Evolutionary conservation across 2,888 invertebrate genomes (phyloP), one percentile per base, ranked within the genome.

Genomic region (Papilio gigon): DNA sequence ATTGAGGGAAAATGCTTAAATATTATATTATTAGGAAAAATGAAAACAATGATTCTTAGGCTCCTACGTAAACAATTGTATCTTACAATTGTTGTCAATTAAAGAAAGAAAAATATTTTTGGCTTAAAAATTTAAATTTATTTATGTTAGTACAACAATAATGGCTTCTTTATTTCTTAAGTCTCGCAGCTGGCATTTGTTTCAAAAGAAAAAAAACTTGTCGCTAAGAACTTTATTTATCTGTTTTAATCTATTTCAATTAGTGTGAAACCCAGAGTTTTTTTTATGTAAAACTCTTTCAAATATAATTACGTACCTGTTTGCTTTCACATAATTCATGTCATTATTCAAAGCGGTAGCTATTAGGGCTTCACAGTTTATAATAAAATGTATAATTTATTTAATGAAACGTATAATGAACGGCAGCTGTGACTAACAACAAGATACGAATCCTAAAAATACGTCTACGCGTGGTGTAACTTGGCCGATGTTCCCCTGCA

Each of bases 391-490:
- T 61, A 25, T 4, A 65, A 60, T 67, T 67, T 67, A 70, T 67
- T 66, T 67, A 64, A 58, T 61, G 59, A 60, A 56, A 37, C 59
- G 27, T 59, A 61, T 60, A 77, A 73, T 72, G 70, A 65, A 75
- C 73, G 72, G 70, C 77, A 79, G 72, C 74, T 75, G 74, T 86
- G 88, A 88, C 84, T 87, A 88, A 88, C 76, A 69, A 76, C 72
- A 75, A 80, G 85, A 88, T 86, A 86, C 73, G 75, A 66, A 71
- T 74, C 79, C 84, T 85, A 86, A 87, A 88, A 86, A 87, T 88
- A 88, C 72, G 73, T 76, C 87, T 70, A 80, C 81, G 87, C 87
- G 85, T 87, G 82, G 87, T 78, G 72, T 80, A 73, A 74, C 76
- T 77, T 78, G 74, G 76, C 75, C 73, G 76, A 74, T 71, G 50